Evolutionary conservation across 2,113 vertebrate genomes (phyloP), one percentile per base, ranked within the genome.

Genomic region (Turnix velox): DNA sequence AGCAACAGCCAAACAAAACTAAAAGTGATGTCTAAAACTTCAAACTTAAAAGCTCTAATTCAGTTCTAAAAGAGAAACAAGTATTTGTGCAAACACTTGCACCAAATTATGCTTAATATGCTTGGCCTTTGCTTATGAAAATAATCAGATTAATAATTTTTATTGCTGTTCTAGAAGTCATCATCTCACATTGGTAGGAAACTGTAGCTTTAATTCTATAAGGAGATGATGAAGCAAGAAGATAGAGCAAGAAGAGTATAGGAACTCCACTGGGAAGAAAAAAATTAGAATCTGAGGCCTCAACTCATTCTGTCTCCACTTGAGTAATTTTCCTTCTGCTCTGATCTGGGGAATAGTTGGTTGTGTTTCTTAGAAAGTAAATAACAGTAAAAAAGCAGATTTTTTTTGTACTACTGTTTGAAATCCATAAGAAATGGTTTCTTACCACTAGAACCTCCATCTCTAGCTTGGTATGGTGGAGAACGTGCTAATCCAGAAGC

Each of bases 381-480:
- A 54, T 73, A 46, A n/a, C 46, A 84, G 25, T 15, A 30, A 49
- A 71, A 80, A 90, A n/a, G 10, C 5, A 77, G 12, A 51, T n/a
- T 88, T 74, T 37, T 66, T 59, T 84, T 63, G 82, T 37, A 90
- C 31, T 35, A 33, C 20, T 87, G 27, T 52, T 25, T 57, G 33
- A 78, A 90, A 87, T 51, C 14, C n/a, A 35, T 33, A 58, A 79
- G 78, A 74, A 20, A 7, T 58, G 48, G 37, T 82, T 57, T 92
- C 98, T 98, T 97, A 99, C 99, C 99, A 87, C 98, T 99, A 43
- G 98, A 98, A 95, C 98, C 98, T 84, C 97, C 98, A 82, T 99
- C 99, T 98, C 96, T 99, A 91, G 98, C 95, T 84, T 98, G 97
- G 52, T 97, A 96, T 4, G 85, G 46, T 37, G 96, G 80, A 37